phyloP scores from a whole-genome alignment of 2,113 vertebrate genomes.

The Rana temporaria region DNA sequence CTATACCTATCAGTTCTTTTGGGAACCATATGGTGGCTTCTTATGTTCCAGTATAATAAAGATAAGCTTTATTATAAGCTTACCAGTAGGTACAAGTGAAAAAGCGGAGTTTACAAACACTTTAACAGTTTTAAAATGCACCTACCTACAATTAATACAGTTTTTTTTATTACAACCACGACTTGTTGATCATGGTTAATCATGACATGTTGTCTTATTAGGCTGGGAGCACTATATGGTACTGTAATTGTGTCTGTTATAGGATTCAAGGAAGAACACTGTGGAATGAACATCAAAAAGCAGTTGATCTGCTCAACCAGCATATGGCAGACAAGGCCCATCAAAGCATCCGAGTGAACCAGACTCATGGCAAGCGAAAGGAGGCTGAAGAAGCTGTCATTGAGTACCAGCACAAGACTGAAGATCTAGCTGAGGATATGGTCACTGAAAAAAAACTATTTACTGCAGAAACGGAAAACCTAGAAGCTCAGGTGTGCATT shows the following conservation, averaged over 20 bases:
- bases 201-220: too few species aligned
- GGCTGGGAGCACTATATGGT: too few species aligned
- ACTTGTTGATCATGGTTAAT: too few species aligned
- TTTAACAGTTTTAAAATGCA: too few species aligned
- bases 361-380: slow-evolving; percentile 62
- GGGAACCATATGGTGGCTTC: too few species aligned
- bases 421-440: slow-evolving; percentile 58
- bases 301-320: slow-evolving; percentile 65
- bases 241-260: not conserved
- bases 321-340: slow-evolving; percentile 64
- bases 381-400: slow-evolving; percentile 58
- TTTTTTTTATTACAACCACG: too few species aligned
- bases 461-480: slow-evolving; percentile 52
- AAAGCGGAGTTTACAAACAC: too few species aligned
- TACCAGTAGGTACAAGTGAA: too few species aligned
- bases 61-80: too few species aligned
- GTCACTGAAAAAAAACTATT: slow-evolving; percentile 60
- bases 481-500: slow-evolving; percentile 57
- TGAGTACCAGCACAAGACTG: slow-evolving; percentile 1
- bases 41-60: too few species aligned
- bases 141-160: too few species aligned
- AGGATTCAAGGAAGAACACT: slow-evolving; percentile 65
- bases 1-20: too few species aligned
- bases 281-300: slow-evolving; percentile 45
- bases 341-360: slow-evolving; percentile 61